Conservation (phyloP, 2,797 vertebrate genomes). For the Hyperoplus immaculatus region DNA sequence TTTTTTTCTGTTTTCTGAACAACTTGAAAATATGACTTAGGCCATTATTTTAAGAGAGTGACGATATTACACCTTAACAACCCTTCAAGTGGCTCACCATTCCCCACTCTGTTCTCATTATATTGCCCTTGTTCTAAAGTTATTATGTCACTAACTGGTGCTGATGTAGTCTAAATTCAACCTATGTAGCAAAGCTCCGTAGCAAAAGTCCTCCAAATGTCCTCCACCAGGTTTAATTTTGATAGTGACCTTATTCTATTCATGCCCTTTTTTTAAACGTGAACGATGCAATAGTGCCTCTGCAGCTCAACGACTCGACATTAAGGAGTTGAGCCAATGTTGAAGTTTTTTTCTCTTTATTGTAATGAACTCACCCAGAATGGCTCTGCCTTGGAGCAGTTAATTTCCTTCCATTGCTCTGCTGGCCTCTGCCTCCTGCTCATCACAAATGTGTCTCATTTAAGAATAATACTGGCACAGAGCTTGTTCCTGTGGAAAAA, state of each 20-base stretch:
- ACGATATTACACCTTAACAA: neutral
- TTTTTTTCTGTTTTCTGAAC: no score
- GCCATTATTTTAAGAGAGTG: no score
- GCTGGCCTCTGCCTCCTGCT: constrained; percentile 74
- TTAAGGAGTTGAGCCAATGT: constrained; percentile 60
- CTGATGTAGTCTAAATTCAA: constrained; percentile 51
- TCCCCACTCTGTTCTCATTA: constrained; percentile 23
- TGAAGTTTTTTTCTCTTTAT: constrained; percentile 56
- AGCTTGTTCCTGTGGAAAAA: constrained; percentile 49
- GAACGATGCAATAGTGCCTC: constrained; percentile 13
- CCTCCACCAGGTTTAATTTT: constrained; percentile 66
- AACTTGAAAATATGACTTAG: no score
- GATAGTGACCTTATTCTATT: constrained; percentile 59
- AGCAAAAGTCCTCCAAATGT: constrained; percentile 60
- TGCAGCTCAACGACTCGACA: constrained; percentile 15
- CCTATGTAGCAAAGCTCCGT: constrained; percentile 9
- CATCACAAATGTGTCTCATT: constrained; percentile 78
- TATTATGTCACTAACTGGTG: constrained; percentile 41
- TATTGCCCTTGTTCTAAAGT: constrained; percentile 49
- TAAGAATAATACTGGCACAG: constrained; percentile 70
- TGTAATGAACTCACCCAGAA: constrained; percentile 79
- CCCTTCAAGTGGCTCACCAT: neutral
- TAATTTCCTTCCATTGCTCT: constrained; percentile 76
- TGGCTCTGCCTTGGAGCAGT: constrained; percentile 77
- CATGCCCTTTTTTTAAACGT: constrained; percentile 21